Conservation (phyloP, 2,113 vertebrate species). For the Zosterops japonicus region DNA sequence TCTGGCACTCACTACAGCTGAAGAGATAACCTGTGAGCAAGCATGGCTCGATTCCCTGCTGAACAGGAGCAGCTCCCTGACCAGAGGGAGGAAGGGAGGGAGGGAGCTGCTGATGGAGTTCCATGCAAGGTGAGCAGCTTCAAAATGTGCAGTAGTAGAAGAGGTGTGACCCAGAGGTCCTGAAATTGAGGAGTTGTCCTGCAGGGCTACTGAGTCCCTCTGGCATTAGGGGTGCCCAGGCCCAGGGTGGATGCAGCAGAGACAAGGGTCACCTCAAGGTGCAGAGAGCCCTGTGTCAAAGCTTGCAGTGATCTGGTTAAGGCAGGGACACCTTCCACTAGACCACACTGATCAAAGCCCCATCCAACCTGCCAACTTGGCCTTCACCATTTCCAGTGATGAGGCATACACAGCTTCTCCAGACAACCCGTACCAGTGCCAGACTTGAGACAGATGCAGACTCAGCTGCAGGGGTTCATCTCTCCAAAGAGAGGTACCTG, state of each 20-base stretch:
- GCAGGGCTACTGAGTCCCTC: not conserved
- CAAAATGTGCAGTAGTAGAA: rapidly evolving
- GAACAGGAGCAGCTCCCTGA: not conserved
- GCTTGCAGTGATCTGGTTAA: not conserved
- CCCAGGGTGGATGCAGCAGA: not conserved
- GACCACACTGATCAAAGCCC: not conserved
- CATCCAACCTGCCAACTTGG: not conserved
- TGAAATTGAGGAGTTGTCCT: not conserved
- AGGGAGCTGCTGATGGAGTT: not conserved
- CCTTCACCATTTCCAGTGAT: not conserved
- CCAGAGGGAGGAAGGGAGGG: rapidly evolving
- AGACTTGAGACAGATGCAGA: not conserved
- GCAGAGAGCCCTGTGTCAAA: not conserved
- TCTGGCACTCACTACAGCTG: not conserved
- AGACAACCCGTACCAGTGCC: not conserved
- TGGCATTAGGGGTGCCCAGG: not conserved
- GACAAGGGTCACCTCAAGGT: not conserved
- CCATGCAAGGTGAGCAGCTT: not conserved
- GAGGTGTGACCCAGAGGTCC: not conserved
- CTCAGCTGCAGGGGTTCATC: not conserved
- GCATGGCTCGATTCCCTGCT: not conserved
- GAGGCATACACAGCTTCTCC: not conserved
- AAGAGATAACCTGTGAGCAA: not conserved
- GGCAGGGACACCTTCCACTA: not conserved
- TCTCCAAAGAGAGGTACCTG: not conserved